These are phyloP conservation scores for Siniperca knerii DNA, from an alignment of 2,113 vertebrate species.

Conservation along the genomic window DNA sequence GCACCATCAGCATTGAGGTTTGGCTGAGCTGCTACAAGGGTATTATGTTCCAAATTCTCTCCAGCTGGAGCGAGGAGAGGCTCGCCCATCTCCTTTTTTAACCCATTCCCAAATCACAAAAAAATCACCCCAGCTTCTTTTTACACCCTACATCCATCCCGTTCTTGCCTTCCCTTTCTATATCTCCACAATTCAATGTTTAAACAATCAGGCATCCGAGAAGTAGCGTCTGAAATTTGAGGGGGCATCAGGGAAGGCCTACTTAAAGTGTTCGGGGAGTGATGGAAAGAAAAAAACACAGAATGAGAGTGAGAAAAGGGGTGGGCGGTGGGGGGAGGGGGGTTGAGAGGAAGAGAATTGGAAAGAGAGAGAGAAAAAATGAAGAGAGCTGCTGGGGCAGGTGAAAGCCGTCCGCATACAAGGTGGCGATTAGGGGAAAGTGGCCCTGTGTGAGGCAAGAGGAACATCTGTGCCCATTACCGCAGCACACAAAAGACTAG, in stretches of 20 bases:
- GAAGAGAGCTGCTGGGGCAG: constrained; percentile 78
- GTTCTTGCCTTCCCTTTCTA: constrained; percentile 38
- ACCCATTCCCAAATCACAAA: constrained; percentile 51
- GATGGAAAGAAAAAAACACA: constrained; percentile 45
- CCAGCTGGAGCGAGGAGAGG: constrained; percentile 75
- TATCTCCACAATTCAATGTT: constrained; percentile 58
- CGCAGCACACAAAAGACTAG: constrained; percentile 81
- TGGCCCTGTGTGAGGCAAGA: constrained; percentile 83
- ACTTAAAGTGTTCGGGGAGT: constrained; percentile 34
- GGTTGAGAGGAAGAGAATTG: constrained; percentile 18
- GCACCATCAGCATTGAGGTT: constrained; percentile 79
- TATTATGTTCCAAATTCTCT: constrained; percentile 84
- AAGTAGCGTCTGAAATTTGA: constrained; percentile 64
- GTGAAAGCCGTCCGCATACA: constrained; percentile 84
- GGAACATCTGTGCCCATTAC: constrained; percentile 88
- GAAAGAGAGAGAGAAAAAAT: constrained; percentile 51
- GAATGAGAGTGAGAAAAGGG: constrained; percentile 13
- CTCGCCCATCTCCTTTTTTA: constrained; percentile 63
- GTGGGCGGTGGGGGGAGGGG: not conserved
- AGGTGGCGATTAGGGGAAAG: constrained; percentile 86
- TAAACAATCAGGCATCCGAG: constrained; percentile 70
- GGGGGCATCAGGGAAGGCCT: constrained; percentile 54
- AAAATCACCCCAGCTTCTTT: constrained; percentile 39
- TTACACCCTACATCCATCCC: constrained; percentile 50
- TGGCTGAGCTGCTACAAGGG: constrained; percentile 71